Evolutionary conservation across 1,140 invertebrate genomes (phyloP).

Genomic region (Pomacea maculata): DNA sequence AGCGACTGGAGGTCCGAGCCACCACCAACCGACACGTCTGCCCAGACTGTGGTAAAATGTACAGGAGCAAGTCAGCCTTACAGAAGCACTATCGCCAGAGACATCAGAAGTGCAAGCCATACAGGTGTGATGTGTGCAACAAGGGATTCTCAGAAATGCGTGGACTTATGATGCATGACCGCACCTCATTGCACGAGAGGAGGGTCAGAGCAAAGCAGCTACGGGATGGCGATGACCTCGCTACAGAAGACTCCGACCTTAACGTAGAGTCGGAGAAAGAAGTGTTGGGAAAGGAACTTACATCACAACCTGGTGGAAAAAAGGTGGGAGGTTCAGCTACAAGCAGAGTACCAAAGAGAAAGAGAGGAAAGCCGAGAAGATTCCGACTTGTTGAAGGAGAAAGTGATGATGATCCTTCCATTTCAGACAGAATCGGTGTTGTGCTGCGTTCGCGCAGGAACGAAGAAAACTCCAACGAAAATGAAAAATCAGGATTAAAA

Average conservation of each 20-base stretch:
- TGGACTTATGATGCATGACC: slow-evolving; percentile 28
- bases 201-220: neutral
- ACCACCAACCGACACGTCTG: slow-evolving; percentile 46
- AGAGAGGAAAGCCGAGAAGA: neutral
- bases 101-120: slow-evolving; percentile 39
- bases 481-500: too few species aligned
- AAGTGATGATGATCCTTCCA: neutral
- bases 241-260: neutral
- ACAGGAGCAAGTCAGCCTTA: slow-evolving; percentile 33
- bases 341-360: neutral
- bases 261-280: neutral
- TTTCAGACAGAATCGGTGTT: neutral
- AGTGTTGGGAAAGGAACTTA: slow-evolving; percentile 11
- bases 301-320: neutral
- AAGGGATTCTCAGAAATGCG: slow-evolving; percentile 37
- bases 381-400: slow-evolving; percentile 13
- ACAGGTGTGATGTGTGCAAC: slow-evolving; percentile 40
- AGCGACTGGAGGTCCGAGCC: slow-evolving; percentile 17
- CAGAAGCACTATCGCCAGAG: slow-evolving; percentile 38
- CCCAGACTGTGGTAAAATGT: slow-evolving; percentile 41
- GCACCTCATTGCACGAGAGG: slow-evolving; percentile 22
- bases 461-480: too few species aligned
- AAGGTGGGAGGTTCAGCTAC: too few species aligned
- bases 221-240: neutral
- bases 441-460: too few species aligned